phyloP scores from a whole-genome alignment of 2,888 invertebrate species.

The Brachynemurus nebulosus region DNA sequence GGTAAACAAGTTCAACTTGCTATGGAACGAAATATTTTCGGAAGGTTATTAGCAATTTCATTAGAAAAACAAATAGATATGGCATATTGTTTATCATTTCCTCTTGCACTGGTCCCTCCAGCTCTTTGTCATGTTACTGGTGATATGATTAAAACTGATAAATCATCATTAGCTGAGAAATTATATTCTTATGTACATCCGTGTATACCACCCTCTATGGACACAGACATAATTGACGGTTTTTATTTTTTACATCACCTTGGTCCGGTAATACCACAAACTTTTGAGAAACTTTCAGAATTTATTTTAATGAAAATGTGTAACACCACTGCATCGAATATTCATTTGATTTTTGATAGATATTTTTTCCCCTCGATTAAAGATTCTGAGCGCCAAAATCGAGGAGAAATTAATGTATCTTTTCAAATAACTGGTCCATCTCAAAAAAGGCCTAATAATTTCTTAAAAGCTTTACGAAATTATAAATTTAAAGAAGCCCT shows the following conservation, averaged over 20 bases:
- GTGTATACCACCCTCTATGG: slow-evolving; percentile 3
- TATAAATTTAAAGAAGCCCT: slow-evolving; percentile 19
- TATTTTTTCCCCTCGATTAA: slow-evolving; percentile 22
- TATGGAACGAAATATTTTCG: slow-evolving; percentile 15
- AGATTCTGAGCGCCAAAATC: slow-evolving; percentile 18
- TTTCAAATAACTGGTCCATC: slow-evolving; percentile 18
- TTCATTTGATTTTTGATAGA: slow-evolving; percentile 18
- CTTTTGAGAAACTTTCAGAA: slow-evolving; percentile 17
- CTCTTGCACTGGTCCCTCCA: slow-evolving; percentile 24
- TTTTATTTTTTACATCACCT: slow-evolving; percentile 11
- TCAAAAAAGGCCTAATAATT: slow-evolving; percentile 18
- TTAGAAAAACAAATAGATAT: slow-evolving; percentile 23
- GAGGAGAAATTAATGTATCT: slow-evolving; percentile 14
- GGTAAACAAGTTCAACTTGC: slow-evolving; percentile 16
- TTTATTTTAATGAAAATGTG: slow-evolving; percentile 15
- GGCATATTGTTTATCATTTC: slow-evolving; percentile 22
- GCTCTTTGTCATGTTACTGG: slow-evolving; percentile 13
- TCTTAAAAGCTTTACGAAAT: slow-evolving; percentile 18
- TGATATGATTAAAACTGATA: slow-evolving; percentile 13
- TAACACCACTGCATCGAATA: slow-evolving; percentile 12
- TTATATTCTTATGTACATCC: slow-evolving; percentile 9
- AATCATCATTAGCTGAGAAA: slow-evolving; percentile 11
- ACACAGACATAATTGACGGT: slow-evolving; percentile 11
- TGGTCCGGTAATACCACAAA: slow-evolving; percentile 15
- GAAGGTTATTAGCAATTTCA: slow-evolving; percentile 19